These are phyloP conservation scores for Paguma larvata DNA, from an alignment of 2,797 vertebrate genomes.

Conservation along the genomic window DNA sequence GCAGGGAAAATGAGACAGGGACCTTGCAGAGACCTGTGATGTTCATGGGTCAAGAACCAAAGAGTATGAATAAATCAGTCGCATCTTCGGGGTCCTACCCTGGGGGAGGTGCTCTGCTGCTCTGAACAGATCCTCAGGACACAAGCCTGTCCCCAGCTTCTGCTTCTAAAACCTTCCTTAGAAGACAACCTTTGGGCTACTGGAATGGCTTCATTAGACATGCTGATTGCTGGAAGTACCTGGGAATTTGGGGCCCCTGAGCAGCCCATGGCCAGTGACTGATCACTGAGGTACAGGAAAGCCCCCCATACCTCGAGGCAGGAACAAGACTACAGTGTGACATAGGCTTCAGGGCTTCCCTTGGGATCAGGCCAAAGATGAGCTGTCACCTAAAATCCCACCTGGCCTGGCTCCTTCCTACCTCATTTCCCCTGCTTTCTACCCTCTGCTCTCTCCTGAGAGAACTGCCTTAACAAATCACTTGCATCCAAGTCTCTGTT, in stretches of 20 bases:
- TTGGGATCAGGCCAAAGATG: rapidly evolving
- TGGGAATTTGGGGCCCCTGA: not conserved
- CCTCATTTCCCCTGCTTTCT: too few relatives aligned
- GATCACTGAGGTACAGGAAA: not conserved
- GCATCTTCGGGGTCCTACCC: too few relatives aligned
- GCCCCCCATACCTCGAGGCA: not conserved
- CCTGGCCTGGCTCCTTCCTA: too few relatives aligned
- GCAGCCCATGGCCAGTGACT: not conserved
- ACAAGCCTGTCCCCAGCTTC: not conserved
- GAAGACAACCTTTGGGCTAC: not conserved
- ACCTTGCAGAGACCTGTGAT: not conserved
- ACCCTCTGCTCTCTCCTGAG: not conserved
- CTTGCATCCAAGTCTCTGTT: not conserved
- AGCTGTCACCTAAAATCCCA: not conserved
- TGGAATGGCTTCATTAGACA: not conserved
- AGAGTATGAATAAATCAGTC: not conserved
- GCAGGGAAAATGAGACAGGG: not conserved
- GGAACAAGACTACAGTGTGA: too few relatives aligned
- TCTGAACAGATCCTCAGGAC: not conserved
- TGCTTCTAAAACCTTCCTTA: not conserved
- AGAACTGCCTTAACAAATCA: not conserved
- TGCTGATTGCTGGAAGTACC: not conserved
- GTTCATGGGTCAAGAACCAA: not conserved
- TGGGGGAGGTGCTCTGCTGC: not conserved
- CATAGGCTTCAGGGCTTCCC: not conserved